phyloP scores from a whole-genome alignment of 2,113 vertebrate species.

The Calidris pygmaea region DNA sequence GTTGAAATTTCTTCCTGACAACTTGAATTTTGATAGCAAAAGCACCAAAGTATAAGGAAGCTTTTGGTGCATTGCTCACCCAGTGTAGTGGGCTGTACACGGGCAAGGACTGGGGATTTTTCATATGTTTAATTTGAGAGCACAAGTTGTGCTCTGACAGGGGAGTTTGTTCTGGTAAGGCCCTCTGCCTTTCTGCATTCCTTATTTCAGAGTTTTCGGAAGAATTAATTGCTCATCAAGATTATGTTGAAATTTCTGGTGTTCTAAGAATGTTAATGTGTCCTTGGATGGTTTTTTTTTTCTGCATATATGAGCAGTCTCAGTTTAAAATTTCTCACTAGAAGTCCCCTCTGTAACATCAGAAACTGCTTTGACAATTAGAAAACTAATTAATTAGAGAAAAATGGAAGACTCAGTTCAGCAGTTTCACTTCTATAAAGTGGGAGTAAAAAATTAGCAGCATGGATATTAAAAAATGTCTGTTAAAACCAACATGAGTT shows the following conservation, averaged over 20 bases:
- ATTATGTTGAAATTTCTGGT: not conserved
- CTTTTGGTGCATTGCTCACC: rapidly evolving
- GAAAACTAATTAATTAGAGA: not conserved
- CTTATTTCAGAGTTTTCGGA: not conserved
- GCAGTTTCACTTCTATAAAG: not conserved
- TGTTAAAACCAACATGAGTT: rapidly evolving
- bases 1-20: not conserved
- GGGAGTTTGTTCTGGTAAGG: not conserved
- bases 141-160: not conserved
- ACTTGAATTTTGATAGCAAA: not conserved
- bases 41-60: rapidly evolving
- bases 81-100: rapidly evolving
- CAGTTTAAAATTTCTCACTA: no score
- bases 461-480: not conserved
- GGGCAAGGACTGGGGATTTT: not conserved
- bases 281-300: not conserved
- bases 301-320: not conserved
- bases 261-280: not conserved
- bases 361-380: not conserved
- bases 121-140: rapidly evolving
- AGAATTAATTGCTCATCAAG: not conserved
- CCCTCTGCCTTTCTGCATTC: rapidly evolving
- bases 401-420: not conserved
- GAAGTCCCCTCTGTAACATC: not conserved
- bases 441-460: not conserved